Evolutionary conservation across 2,797 vertebrate genomes (phyloP).

Genomic region (Chaetophractus vellerosus): DNA sequence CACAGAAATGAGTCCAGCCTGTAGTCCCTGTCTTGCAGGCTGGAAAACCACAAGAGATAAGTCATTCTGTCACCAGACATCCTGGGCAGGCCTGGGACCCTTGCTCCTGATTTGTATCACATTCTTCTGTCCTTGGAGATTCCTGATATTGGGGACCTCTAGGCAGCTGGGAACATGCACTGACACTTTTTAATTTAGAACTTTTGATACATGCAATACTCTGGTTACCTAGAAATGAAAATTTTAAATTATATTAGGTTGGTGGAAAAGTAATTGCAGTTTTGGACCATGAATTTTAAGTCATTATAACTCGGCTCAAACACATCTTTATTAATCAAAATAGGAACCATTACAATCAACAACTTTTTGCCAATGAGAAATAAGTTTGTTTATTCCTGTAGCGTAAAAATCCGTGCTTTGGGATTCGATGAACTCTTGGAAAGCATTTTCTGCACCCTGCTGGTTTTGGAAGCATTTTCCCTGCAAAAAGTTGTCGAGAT

Average conservation of each 20-base stretch:
- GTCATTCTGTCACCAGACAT: background rate
- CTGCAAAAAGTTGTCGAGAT: too few species aligned
- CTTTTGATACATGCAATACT: background rate
- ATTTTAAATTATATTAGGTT: background rate
- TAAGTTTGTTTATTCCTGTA: too few species aligned
- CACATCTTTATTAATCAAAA: too few species aligned
- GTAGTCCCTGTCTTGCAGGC: constrained; percentile 7
- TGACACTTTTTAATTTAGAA: background rate
- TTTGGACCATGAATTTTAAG: too few species aligned
- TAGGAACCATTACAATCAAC: too few species aligned
- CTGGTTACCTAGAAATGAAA: background rate
- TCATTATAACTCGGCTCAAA: too few species aligned
- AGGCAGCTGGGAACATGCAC: background rate
- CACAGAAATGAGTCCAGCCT: background rate
- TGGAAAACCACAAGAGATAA: background rate
- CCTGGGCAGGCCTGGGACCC: background rate
- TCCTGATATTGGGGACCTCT: background rate
- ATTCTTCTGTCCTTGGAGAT: background rate
- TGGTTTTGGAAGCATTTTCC: too few species aligned
- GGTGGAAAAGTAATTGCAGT: too few species aligned
- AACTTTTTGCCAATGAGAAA: too few species aligned
- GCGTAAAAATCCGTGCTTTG: too few species aligned
- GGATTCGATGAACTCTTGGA: too few species aligned
- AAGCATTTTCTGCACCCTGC: too few species aligned
- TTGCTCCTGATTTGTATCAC: background rate